A percentile compares a stretch with the other conserved stretches of the same genome.
phyloP scores from a whole-genome alignment of 2,797 vertebrate species.

The Staurois parvus region DNA sequence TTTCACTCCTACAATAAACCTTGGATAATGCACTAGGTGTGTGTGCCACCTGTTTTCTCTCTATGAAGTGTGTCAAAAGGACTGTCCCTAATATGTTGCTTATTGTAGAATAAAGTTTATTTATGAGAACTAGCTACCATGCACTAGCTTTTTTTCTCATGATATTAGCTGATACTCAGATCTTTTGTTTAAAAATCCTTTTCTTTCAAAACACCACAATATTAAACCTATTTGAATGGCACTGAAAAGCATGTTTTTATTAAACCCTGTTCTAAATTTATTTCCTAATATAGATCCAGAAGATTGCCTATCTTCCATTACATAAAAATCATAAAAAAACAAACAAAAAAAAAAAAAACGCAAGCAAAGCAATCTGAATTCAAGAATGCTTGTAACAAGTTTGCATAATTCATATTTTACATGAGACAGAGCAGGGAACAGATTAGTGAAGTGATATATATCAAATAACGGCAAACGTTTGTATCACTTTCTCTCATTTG shows the following conservation, averaged over 20 bases:
- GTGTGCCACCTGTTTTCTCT: no score
- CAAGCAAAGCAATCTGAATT: conserved; percentile 55
- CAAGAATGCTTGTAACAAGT: conserved; percentile 57
- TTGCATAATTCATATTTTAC: conserved; percentile 62
- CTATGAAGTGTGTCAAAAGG: no score
- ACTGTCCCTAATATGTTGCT: no score
- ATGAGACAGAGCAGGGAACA: conserved; percentile 54
- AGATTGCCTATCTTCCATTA: conserved; percentile 46
- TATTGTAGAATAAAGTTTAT: no score
- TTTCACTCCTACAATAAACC: no score
- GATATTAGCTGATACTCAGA: no score
- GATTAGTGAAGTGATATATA: conserved; percentile 62
- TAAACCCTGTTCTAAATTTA: conserved; percentile 38
- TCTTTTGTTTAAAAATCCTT: conserved; percentile 12
- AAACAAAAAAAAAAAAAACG: not conserved
- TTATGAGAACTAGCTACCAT: no score
- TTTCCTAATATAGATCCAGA: conserved; percentile 47
- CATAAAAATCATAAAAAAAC: conserved; percentile 31
- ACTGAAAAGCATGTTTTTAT: conserved; percentile 29
- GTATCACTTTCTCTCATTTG: conserved; percentile 46
- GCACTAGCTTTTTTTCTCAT: no score
- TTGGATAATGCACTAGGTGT: no score
- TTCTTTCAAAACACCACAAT: not conserved
- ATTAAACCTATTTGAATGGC: not conserved
- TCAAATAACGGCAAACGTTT: conserved; percentile 56